Evolutionary conservation across 2,888 invertebrate species (phyloP).

Genomic region (Alloplasta piceator): DNA sequence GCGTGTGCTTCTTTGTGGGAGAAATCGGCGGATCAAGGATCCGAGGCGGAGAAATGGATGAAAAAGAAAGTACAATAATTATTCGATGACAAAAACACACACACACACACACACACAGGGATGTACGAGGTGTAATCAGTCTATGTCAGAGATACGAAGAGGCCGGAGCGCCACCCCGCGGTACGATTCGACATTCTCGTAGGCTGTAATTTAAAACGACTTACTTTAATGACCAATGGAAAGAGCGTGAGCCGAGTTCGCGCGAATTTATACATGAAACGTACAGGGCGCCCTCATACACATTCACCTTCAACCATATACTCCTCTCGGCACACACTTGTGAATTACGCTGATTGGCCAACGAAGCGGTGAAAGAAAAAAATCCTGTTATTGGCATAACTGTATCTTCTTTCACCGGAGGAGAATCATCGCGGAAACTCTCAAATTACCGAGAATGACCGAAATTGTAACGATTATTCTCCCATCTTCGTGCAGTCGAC

Average conservation of each 20-base stretch:
- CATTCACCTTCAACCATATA: too few species aligned
- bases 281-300: not conserved
- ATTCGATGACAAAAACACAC: conserved; percentile 69
- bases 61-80: conserved; percentile 55
- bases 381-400: conserved; percentile 4
- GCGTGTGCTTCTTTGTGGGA: not conserved
- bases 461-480: too few species aligned
- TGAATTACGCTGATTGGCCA: conserved; percentile 7
- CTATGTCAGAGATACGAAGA: conserved; percentile 63
- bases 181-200: conserved; percentile 52
- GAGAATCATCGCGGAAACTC: not conserved
- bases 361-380: not conserved
- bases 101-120: conserved; percentile 1
- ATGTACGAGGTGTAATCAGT: conserved; percentile 63
- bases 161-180: conserved; percentile 49
- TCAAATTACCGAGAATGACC: not conserved
- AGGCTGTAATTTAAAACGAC: conserved; percentile 72
- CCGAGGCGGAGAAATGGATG: too few species aligned
- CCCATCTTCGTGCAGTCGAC: too few species aligned
- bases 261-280: conserved; percentile 48
- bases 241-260: conserved; percentile 38
- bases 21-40: too few species aligned
- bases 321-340: too few species aligned
- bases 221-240: conserved; percentile 69
- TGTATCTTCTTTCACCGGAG: not conserved